These are phyloP conservation scores for Sycophila sp. DNA, from an alignment of 1,140 invertebrate species.

Conservation along the genomic window DNA sequence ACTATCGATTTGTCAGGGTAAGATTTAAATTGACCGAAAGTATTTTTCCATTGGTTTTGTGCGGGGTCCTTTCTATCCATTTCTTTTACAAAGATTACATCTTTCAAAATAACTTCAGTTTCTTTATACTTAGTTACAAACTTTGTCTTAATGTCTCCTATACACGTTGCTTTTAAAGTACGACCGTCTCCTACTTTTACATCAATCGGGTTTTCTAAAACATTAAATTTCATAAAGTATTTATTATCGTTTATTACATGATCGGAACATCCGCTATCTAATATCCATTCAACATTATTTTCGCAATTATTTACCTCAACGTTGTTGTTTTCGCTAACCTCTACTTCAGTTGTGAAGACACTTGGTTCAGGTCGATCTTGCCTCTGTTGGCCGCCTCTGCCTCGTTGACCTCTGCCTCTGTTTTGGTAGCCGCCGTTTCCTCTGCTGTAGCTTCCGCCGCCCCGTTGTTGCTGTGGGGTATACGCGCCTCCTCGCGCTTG, in stretches of 20 bases:
- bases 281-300: slow-evolving; percentile 29
- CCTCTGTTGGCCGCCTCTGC: neutral
- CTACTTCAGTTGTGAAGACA: slow-evolving; percentile 5
- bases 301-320: slow-evolving; percentile 32
- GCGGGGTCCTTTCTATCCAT: neutral
- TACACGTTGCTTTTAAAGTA: slow-evolving; percentile 10
- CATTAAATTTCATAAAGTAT: slow-evolving; percentile 26
- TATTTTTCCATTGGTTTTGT: too few relatives aligned
- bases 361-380: slow-evolving; percentile 4
- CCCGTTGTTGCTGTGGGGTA: neutral
- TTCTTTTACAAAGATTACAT: slow-evolving; percentile 16
- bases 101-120: neutral
- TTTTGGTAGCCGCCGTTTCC: neutral
- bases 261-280: slow-evolving; percentile 39
- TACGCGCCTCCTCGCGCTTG: too few relatives aligned
- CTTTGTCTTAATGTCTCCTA: neutral
- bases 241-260: slow-evolving; percentile 39
- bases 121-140: neutral
- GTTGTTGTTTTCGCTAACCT: neutral
- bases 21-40: too few relatives aligned
- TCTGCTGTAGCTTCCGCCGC: neutral
- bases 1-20: too few relatives aligned
- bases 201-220: slow-evolving; percentile 26
- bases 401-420: neutral
- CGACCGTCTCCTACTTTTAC: slow-evolving; percentile 38